phyloP scores from a whole-genome alignment of 2,888 invertebrate genomes.

The Melikaiella ostensackeni region DNA sequence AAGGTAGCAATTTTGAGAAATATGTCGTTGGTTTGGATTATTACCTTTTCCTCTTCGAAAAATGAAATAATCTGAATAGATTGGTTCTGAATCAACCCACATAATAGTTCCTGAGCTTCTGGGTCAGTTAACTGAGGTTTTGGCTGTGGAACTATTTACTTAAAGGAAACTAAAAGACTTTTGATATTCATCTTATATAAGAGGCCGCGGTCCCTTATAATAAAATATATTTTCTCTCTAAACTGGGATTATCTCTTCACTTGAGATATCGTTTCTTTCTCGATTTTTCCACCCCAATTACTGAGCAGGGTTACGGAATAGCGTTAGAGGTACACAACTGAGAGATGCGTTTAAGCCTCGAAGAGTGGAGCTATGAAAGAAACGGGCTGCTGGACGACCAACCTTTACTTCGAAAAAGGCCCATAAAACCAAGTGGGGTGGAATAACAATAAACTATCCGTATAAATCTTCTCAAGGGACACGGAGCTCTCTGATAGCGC shows the following conservation, averaged over 20 bases:
- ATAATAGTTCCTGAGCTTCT: no score
- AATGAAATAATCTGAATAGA: no score
- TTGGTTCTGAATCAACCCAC: no score
- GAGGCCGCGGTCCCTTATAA: no score
- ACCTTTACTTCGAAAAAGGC: slow-evolving; percentile 60
- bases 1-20: no score
- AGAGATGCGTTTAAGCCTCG: slow-evolving; percentile 60
- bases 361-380: slow-evolving; percentile 58
- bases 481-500: slow-evolving; percentile 65
- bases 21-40: no score
- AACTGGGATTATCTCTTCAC: slow-evolving; percentile 43
- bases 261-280: slow-evolving; percentile 34
- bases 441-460: slow-evolving; percentile 74
- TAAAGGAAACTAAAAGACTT: no score
- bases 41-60: no score
- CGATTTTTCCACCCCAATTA: slow-evolving; percentile 54
- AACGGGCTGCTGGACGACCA: slow-evolving; percentile 56
- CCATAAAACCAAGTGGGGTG: slow-evolving; percentile 73
- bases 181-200: no score
- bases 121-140: no score
- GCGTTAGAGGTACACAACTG: slow-evolving; percentile 20
- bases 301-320: slow-evolving; percentile 47
- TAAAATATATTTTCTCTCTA: not conserved
- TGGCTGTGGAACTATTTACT: no score
- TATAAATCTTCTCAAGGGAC: slow-evolving; percentile 71